Conservation (phyloP, 2,113 vertebrate species). For the Atractosteus spatula region DNA sequence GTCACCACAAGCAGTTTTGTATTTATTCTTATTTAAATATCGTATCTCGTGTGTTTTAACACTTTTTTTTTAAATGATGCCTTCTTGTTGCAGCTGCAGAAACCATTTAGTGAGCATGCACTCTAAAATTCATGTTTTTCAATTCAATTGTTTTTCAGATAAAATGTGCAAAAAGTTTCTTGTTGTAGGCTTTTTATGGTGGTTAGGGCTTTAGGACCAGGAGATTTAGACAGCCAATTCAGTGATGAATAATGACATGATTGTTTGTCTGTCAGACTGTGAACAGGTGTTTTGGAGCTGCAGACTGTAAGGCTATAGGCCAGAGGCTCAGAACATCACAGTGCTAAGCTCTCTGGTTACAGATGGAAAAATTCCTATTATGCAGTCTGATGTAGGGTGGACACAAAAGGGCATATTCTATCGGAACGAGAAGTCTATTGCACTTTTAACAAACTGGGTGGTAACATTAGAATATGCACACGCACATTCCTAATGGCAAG, state of each 20-base stretch:
- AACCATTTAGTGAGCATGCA: neutral
- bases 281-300: conserved; percentile 52
- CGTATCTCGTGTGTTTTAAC: too few relatives aligned
- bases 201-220: conserved; percentile 17
- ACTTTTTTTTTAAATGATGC: too few relatives aligned
- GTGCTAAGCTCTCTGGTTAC: conserved; percentile 48
- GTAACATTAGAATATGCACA: conserved; percentile 32
- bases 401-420: conserved; percentile 26
- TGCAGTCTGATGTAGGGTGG: conserved; percentile 22
- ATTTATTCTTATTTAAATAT: too few relatives aligned
- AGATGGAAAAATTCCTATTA: conserved; percentile 41
- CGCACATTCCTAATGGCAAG: conserved; percentile 19
- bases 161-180: conserved; percentile 19
- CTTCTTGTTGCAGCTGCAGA: neutral
- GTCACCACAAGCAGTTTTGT: too few relatives aligned
- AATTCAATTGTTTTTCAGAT: neutral
- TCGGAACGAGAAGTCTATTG: conserved; percentile 29
- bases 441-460: conserved; percentile 43
- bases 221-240: conserved; percentile 39
- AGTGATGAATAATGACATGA: conserved; percentile 47
- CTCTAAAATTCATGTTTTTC: conserved; percentile 7
- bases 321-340: conserved; percentile 25
- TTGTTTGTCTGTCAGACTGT: conserved; percentile 49
- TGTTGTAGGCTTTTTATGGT: conserved; percentile 14
- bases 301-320: conserved; percentile 33